phyloP scores from a whole-genome alignment of 2,797 vertebrate genomes.

The Coregonus ussuriensis region DNA sequence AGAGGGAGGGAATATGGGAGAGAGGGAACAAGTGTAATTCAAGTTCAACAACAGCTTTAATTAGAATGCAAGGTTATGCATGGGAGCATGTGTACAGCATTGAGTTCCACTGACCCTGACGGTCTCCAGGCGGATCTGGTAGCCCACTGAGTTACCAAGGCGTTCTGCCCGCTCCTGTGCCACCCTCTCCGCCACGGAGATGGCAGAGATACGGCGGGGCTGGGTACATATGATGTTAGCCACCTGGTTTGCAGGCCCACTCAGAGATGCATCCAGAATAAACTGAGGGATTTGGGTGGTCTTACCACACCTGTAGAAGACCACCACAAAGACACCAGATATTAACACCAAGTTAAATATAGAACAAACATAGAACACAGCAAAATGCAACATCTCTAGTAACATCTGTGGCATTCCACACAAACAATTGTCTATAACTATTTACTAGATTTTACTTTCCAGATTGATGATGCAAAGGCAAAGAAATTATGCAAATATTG shows the following conservation, averaged over 20 bases:
- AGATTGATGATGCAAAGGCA: neutral
- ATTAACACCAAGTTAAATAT: neutral
- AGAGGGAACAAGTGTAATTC: neutral
- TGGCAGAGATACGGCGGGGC: constrained; percentile 94
- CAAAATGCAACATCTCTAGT: neutral
- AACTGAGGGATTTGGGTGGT: constrained; percentile 99
- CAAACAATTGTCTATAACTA: neutral
- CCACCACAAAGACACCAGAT: neutral
- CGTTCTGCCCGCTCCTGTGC: constrained; percentile 90
- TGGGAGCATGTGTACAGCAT: neutral
- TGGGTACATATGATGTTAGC: constrained; percentile 96
- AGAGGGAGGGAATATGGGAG: neutral
- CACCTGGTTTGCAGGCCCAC: constrained; percentile 75
- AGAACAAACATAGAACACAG: neutral
- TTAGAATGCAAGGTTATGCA: neutral
- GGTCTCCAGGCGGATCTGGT: constrained; percentile 97
- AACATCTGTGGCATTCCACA: neutral
- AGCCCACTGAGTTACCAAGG: constrained; percentile 90
- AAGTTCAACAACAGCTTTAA: neutral
- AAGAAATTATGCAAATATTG: neutral
- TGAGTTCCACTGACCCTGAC: constrained; percentile 78
- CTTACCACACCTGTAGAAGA: constrained; percentile 87
- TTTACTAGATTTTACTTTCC: neutral
- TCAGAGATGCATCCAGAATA: constrained; percentile 88
- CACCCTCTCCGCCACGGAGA: constrained; percentile 92